phyloP scores from a whole-genome alignment of 2,888 invertebrate species.

The Nineta flava region DNA sequence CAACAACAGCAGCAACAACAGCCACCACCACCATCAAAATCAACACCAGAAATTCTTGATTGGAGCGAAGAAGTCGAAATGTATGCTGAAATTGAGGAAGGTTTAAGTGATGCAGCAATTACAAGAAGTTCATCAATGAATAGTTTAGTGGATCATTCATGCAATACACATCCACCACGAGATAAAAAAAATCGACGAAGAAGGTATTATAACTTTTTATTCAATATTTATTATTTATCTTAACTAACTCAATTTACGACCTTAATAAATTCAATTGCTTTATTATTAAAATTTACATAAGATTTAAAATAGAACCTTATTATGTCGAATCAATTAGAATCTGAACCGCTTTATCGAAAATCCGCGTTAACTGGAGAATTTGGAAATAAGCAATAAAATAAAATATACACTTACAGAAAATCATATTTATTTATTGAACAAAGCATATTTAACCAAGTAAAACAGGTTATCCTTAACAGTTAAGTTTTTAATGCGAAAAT shows the following conservation, averaged over 20 bases:
- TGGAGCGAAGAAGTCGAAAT: conserved; percentile 46
- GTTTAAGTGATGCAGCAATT: conserved; percentile 24
- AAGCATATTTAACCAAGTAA: too few species aligned
- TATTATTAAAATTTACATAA: too few species aligned
- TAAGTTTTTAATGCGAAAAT: too few species aligned
- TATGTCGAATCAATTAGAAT: too few species aligned
- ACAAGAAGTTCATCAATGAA: conserved; percentile 37
- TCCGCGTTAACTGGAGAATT: too few species aligned
- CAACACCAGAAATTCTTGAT: conserved; percentile 19
- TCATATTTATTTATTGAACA: too few species aligned
- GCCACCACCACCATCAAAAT: background rate
- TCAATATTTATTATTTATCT: background rate
- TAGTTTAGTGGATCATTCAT: conserved; percentile 26
- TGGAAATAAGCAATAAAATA: too few species aligned
- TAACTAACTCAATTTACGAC: background rate
- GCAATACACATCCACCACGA: background rate
- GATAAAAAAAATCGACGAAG: conserved; percentile 1
- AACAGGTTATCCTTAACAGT: too few species aligned
- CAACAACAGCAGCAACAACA: background rate
- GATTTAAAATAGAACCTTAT: too few species aligned
- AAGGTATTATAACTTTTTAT: conserved; percentile 4
- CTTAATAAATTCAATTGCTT: too few species aligned
- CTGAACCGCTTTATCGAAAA: too few species aligned
- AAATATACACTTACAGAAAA: too few species aligned
- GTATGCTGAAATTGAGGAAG: conserved; percentile 31